These are phyloP conservation scores for Sylvia borin DNA, from an alignment of 2,797 vertebrate genomes.

Conservation along the genomic window DNA sequence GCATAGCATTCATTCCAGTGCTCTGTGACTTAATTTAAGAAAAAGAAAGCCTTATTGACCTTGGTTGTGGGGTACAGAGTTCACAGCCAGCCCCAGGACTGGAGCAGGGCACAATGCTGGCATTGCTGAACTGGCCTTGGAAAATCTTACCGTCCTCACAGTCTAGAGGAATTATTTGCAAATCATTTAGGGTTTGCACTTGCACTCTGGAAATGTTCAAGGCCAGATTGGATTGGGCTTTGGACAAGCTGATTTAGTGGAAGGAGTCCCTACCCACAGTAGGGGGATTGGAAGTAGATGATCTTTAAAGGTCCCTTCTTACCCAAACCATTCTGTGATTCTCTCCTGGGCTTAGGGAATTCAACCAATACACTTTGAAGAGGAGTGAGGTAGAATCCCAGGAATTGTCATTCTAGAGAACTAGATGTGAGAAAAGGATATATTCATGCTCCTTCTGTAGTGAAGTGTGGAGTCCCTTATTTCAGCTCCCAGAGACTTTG, in stretches of 20 bases:
- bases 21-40: slow-evolving; percentile 26
- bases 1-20: slow-evolving; percentile 43
- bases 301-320: not conserved
- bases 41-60: slow-evolving; percentile 54
- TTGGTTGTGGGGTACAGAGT: not conserved
- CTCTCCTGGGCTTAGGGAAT: not conserved
- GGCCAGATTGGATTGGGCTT: not conserved
- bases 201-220: not conserved
- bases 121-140: not conserved
- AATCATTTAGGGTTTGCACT: not conserved
- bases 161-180: not conserved
- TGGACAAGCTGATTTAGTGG: not conserved
- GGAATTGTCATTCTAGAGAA: not conserved
- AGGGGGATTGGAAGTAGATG: not conserved
- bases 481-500: not conserved
- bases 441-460: not conserved
- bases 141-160: slow-evolving; percentile 41
- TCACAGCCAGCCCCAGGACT: slow-evolving; percentile 43
- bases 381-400: not conserved
- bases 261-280: not conserved
- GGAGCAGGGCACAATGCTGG: slow-evolving; percentile 14
- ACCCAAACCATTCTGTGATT: not conserved
- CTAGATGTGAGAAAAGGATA: not conserved
- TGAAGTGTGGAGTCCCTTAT: not conserved
- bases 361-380: not conserved